These are phyloP conservation scores for Tichodroma muraria DNA, from an alignment of 2,113 vertebrate genomes.

Conservation along the genomic window DNA sequence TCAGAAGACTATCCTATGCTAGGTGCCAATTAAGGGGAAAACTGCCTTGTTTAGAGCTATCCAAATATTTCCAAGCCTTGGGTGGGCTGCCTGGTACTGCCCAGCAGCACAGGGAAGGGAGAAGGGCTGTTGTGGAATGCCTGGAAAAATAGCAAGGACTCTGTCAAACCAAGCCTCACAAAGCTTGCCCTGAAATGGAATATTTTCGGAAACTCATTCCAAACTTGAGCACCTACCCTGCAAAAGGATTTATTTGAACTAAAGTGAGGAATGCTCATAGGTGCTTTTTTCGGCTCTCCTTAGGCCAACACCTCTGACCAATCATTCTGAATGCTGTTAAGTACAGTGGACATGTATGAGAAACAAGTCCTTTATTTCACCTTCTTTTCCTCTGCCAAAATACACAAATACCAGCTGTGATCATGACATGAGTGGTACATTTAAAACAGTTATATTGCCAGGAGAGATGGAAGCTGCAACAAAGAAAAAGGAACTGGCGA, in stretches of 20 bases:
- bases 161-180: neutral
- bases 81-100: neutral
- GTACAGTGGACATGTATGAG: accelerated
- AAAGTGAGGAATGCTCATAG: neutral
- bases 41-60: neutral
- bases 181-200: neutral
- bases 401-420: neutral
- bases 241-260: neutral
- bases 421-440: neutral
- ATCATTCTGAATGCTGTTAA: neutral
- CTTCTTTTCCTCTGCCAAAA: neutral
- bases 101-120: neutral
- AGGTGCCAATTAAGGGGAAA: neutral
- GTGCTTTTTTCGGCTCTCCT: neutral
- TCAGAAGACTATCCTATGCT: neutral
- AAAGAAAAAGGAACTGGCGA: neutral
- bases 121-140: neutral
- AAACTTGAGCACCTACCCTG: neutral
- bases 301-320: neutral
- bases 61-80: neutral
- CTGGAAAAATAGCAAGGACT: neutral
- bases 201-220: neutral
- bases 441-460: neutral
- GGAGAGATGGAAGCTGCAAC: neutral
- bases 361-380: neutral